phyloP scores from a whole-genome alignment of 2,113 vertebrate species.

The Opisthocomus hoazin region DNA sequence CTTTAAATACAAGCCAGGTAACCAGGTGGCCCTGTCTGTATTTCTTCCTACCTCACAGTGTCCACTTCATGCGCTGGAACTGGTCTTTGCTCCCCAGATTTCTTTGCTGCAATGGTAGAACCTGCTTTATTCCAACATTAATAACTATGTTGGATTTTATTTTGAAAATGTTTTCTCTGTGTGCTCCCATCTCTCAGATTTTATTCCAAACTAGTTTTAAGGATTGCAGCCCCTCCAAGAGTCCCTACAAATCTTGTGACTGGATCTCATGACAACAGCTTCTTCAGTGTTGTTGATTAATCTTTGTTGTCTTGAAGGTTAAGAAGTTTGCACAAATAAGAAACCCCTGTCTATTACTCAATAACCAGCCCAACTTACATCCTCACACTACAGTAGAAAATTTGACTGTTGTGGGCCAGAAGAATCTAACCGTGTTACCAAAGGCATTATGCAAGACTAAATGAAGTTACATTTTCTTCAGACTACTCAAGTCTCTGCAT shows the following conservation, averaged over 20 bases:
- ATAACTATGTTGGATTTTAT: neutral
- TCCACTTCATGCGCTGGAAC: neutral
- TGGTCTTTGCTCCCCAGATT: neutral
- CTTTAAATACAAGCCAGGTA: neutral
- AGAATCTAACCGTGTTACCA: slow-evolving; percentile 54
- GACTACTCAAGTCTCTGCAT: slow-evolving; percentile 33
- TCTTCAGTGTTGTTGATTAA: slow-evolving; percentile 47
- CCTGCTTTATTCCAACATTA: neutral
- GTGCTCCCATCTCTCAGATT: neutral
- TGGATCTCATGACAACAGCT: slow-evolving; percentile 30
- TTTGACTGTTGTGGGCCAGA: slow-evolving; percentile 31
- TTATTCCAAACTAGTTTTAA: slow-evolving; percentile 23
- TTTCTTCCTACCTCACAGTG: neutral
- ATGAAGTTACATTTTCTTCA: slow-evolving; percentile 53
- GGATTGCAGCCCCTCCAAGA: slow-evolving; percentile 19
- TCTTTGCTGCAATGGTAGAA: neutral
- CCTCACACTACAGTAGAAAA: slow-evolving; percentile 51
- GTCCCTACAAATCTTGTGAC: slow-evolving; percentile 37
- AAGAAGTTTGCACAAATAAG: slow-evolving; percentile 28
- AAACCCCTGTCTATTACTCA: slow-evolving; percentile 43
- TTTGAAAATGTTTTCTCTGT: neutral
- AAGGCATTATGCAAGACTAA: slow-evolving; percentile 46
- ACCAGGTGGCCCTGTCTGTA: neutral
- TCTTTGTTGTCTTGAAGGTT: slow-evolving; percentile 56
- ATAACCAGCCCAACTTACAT: slow-evolving; percentile 26